Percentiles rank a stretch among this genome's conserved stretches.
phyloP scores from a whole-genome alignment of 2,888 invertebrate genomes.

The Oasisia sp. region DNA sequence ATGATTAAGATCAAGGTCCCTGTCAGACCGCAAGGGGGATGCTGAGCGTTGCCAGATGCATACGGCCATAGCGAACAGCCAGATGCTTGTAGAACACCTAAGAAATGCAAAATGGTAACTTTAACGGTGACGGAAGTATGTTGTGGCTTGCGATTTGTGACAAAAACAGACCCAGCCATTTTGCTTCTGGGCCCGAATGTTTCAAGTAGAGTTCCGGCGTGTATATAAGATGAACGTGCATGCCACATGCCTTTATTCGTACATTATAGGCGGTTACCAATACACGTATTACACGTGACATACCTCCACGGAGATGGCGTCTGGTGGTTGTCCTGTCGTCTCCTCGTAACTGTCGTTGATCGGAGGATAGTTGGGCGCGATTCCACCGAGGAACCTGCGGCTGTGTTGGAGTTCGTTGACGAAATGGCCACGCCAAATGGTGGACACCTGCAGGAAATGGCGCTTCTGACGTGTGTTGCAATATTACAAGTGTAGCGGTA shows the following conservation, averaged over 20 bases:
- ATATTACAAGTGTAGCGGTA: not conserved
- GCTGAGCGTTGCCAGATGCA: too few species aligned
- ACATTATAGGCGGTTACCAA: not conserved
- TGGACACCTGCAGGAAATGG: not conserved
- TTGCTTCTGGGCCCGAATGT: not conserved
- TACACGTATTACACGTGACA: not conserved
- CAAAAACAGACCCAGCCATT: not conserved
- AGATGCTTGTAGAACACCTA: too few species aligned
- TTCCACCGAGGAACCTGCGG: not conserved
- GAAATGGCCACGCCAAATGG: conserved; percentile 17
- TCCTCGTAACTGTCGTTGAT: conserved; percentile 14
- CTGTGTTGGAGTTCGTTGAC: not conserved
- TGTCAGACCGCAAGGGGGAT: too few species aligned
- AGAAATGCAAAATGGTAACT: too few species aligned
- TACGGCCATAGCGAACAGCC: too few species aligned
- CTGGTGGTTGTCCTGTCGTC: conserved; percentile 23
- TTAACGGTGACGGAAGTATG: not conserved
- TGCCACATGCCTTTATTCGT: not conserved
- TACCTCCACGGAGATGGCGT: conserved; percentile 22
- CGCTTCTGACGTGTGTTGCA: not conserved
- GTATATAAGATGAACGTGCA: not conserved
- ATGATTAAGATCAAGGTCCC: too few species aligned
- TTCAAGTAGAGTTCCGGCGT: not conserved
- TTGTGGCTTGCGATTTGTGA: not conserved
- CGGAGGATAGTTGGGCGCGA: not conserved